A percentile compares a stretch with the other conserved stretches of the same genome.
Conservation (phyloP, 2,888 invertebrate species). For the Cenopis cana region DNA sequence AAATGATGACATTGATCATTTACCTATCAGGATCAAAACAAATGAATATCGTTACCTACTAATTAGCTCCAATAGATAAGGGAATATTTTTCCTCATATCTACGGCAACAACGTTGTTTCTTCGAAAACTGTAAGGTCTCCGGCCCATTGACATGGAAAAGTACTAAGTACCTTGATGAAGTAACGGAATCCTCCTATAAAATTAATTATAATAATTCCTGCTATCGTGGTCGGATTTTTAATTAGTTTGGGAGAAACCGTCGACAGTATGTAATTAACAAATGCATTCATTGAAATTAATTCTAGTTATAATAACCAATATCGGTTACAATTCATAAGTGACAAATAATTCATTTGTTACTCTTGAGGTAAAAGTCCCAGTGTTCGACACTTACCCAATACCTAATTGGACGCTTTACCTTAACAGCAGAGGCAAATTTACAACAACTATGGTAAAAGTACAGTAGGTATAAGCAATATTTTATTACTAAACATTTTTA, state of each 20-base stretch:
- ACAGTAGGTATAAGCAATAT: too few species aligned
- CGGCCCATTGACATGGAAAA: constrained; percentile 28
- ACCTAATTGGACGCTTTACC: too few species aligned
- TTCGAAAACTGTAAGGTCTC: constrained; percentile 12
- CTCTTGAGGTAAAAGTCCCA: too few species aligned
- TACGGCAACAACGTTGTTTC: neutral
- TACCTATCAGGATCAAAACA: neutral
- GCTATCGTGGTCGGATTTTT: constrained; percentile 8
- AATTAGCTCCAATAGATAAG: neutral
- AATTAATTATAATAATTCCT: neutral
- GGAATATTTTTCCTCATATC: constrained; percentile 15
- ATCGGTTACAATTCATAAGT: constrained; percentile 5
- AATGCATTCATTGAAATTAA: constrained; percentile 9
- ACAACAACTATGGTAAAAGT: too few species aligned
- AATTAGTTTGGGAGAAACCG: constrained; percentile 10
- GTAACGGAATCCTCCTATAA: constrained; percentile 11
- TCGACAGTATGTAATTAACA: constrained; percentile 1
- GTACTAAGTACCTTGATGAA: constrained; percentile 19
- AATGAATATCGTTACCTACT: neutral
- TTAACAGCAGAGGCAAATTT: too few species aligned
- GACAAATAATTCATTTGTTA: too few species aligned
- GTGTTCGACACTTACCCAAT: too few species aligned
- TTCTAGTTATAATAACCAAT: neutral
- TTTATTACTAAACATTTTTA: too few species aligned
- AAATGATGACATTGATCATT: too few species aligned